Evolutionary conservation across 2,888 invertebrate species (phyloP).

Genomic region (Drosophila hamatofila): DNA sequence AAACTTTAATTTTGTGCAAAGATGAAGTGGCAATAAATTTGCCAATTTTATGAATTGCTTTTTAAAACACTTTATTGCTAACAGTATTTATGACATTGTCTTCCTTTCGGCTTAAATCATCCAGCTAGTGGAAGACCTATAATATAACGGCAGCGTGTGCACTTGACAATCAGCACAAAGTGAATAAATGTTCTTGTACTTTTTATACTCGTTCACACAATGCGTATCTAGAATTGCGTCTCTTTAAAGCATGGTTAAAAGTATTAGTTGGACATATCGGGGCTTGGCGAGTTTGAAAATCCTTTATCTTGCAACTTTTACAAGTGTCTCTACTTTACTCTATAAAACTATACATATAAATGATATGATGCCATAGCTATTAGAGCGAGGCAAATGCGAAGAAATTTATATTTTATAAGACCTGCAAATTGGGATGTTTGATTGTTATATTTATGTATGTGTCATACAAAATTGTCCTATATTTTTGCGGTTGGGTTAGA

Average conservation of each 20-base stretch:
- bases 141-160: too few relatives aligned
- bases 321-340: too few relatives aligned
- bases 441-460: background rate
- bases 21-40: background rate
- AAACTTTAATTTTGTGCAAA: background rate
- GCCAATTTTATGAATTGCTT: background rate
- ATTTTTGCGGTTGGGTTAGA: constrained; percentile 17
- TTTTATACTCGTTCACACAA: too few relatives aligned
- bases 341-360: too few relatives aligned
- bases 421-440: too few relatives aligned
- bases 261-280: too few relatives aligned
- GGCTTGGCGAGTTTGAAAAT: too few relatives aligned
- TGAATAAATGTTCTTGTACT: too few relatives aligned
- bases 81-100: background rate
- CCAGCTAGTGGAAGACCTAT: background rate
- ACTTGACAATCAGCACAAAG: too few relatives aligned
- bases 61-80: background rate
- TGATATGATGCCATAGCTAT: background rate
- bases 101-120: background rate
- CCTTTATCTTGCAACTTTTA: too few relatives aligned
- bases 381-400: background rate
- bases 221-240: too few relatives aligned
- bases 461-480: constrained; percentile 17
- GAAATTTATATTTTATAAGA: background rate
- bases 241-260: too few relatives aligned